phyloP scores from a whole-genome alignment of 2,113 vertebrate species.

The Emydocephalus ijimae region DNA sequence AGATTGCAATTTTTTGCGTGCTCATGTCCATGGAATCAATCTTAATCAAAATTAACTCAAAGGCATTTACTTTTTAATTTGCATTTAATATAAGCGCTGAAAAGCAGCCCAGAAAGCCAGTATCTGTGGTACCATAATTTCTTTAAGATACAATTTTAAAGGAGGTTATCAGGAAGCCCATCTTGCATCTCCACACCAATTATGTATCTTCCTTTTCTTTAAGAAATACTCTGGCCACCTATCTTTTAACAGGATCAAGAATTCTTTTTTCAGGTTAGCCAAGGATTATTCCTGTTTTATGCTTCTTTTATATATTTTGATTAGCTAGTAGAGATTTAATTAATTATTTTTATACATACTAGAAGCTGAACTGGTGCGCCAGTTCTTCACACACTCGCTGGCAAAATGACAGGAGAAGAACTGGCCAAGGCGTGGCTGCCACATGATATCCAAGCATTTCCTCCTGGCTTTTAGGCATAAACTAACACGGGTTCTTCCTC shows the following conservation, averaged over 20 bases:
- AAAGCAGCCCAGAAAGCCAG: not conserved
- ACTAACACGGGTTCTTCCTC: not conserved
- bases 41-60: not conserved
- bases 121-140: not conserved
- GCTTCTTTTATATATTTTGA: not conserved
- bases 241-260: not conserved
- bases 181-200: not conserved
- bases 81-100: not conserved
- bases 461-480: not conserved
- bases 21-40: not conserved
- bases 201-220: not conserved
- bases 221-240: not conserved
- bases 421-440: not conserved
- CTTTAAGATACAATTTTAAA: not conserved
- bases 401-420: not conserved
- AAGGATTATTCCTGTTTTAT: not conserved
- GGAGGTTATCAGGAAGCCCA: not conserved
- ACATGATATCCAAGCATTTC: not conserved
- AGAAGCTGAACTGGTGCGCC: not conserved
- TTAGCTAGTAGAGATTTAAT: not conserved
- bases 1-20: not conserved
- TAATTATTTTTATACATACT: not conserved
- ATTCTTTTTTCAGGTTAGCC: not conserved
- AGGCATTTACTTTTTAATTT: not conserved
- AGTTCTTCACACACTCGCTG: not conserved